These are phyloP conservation scores for Microcebus lehilahytsara DNA, from an alignment of 2,113 vertebrate genomes.

Conservation along the genomic window DNA sequence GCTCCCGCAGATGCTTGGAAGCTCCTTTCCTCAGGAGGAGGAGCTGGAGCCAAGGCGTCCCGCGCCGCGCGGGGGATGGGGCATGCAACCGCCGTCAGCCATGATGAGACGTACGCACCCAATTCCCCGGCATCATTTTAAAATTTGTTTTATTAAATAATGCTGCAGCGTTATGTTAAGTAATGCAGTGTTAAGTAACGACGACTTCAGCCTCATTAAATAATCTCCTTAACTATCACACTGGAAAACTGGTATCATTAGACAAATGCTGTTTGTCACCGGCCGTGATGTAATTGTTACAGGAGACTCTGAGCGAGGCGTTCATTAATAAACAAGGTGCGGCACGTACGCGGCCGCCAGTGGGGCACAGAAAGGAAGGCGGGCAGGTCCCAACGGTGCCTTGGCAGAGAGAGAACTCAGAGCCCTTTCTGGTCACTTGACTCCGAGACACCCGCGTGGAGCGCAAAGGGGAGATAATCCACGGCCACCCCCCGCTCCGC, in stretches of 20 bases:
- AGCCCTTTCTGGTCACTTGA: no score
- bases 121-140: constrained; percentile 33
- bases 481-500: rapidly evolving
- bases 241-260: constrained; percentile 60
- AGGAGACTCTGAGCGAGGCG: background rate
- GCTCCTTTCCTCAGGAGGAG: constrained; percentile 50
- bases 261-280: constrained; percentile 23
- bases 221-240: constrained; percentile 60
- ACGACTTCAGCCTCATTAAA: constrained; percentile 71
- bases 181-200: constrained; percentile 56
- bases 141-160: constrained; percentile 68
- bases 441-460: background rate
- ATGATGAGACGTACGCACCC: constrained; percentile 20
- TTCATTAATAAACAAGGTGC: background rate
- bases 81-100: constrained; percentile 21
- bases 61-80: background rate
- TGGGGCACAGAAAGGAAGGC: background rate
- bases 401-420: background rate
- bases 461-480: rapidly evolving
- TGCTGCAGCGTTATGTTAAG: constrained; percentile 51
- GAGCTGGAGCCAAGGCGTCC: background rate
- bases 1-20: background rate
- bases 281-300: constrained; percentile 7
- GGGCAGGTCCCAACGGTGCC: background rate
- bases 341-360: rapidly evolving